Percentiles rank a stretch among this genome's conserved stretches.
Evolutionary conservation across 1,140 invertebrate genomes (phyloP).

Genomic region (Chironomus striatipennis): DNA sequence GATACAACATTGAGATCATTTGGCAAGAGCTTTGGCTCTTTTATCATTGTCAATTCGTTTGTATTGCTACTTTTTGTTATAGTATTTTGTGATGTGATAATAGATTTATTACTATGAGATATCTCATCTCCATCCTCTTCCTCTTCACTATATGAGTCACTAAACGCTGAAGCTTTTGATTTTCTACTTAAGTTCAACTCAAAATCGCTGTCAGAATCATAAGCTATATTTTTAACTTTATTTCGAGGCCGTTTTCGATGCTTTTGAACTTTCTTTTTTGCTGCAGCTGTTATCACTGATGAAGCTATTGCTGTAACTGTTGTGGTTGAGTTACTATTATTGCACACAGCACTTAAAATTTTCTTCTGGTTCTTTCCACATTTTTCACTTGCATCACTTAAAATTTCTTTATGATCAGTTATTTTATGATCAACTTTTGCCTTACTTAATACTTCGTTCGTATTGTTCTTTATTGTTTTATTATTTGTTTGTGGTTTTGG

Average conservation of each 20-base stretch:
- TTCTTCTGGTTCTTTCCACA: neutral
- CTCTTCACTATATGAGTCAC: neutral
- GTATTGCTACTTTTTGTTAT: conserved; percentile 3
- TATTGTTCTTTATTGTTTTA: neutral
- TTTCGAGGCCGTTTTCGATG: conserved; percentile 21
- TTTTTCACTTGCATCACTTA: neutral
- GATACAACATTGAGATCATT: conserved; percentile 13
- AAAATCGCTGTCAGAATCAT: conserved; percentile 17
- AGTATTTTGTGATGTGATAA: neutral
- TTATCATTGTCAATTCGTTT: conserved; percentile 20
- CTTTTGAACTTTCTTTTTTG: neutral
- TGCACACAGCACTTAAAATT: conserved; percentile 1
- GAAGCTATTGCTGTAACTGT: neutral
- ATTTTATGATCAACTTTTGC: neutral
- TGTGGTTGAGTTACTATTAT: neutral
- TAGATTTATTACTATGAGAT: neutral
- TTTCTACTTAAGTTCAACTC: conserved; percentile 2
- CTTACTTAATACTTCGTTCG: neutral
- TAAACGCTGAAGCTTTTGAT: neutral
- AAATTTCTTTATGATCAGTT: neutral
- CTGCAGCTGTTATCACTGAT: neutral
- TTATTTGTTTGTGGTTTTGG: neutral
- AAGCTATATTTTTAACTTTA: conserved; percentile 16
- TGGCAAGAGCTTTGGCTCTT: conserved; percentile 18
- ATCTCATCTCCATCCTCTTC: neutral